phyloP scores from a whole-genome alignment of 2,888 invertebrate genomes.

The Fragum whitleyi region DNA sequence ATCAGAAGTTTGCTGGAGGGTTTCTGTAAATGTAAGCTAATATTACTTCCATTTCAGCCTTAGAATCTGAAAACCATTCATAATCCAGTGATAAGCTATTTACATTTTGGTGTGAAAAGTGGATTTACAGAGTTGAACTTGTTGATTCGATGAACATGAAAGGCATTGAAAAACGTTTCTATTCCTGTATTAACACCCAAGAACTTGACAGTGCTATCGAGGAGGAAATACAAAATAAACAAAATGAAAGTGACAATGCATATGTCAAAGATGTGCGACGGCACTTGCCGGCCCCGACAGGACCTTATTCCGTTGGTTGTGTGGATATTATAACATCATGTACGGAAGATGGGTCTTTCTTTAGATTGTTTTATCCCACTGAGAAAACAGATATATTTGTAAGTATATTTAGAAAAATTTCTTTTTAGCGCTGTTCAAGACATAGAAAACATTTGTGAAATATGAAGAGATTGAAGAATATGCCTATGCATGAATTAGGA shows the following conservation, averaged over 20 bases:
- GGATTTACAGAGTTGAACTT: no score
- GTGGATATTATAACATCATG: slow-evolving; percentile 88
- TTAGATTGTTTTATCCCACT: slow-evolving; percentile 88
- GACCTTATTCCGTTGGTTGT: slow-evolving; percentile 87
- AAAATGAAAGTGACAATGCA: neutral
- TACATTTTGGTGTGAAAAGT: no score
- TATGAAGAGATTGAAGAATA: neutral
- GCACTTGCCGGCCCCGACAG: slow-evolving; percentile 79
- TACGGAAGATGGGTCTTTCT: slow-evolving; percentile 86
- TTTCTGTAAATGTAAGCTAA: no score
- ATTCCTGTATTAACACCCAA: slow-evolving; percentile 29
- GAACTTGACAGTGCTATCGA: slow-evolving; percentile 19
- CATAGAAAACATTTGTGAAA: neutral
- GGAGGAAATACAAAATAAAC: slow-evolving; percentile 10
- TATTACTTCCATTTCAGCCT: no score
- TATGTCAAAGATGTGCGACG: slow-evolving; percentile 61
- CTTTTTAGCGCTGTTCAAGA: neutral
- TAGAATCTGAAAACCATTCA: no score
- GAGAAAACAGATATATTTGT: slow-evolving; percentile 85
- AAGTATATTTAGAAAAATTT: slow-evolving; percentile 76
- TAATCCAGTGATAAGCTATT: no score
- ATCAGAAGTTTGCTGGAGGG: no score
- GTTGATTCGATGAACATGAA: slow-evolving; percentile 6
- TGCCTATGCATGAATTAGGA: neutral
- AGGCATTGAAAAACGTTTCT: slow-evolving; percentile 26